Evolutionary conservation across 2,888 invertebrate species (phyloP), one percentile per base, ranked within the genome.

Genomic region (Ischnura elegans): DNA sequence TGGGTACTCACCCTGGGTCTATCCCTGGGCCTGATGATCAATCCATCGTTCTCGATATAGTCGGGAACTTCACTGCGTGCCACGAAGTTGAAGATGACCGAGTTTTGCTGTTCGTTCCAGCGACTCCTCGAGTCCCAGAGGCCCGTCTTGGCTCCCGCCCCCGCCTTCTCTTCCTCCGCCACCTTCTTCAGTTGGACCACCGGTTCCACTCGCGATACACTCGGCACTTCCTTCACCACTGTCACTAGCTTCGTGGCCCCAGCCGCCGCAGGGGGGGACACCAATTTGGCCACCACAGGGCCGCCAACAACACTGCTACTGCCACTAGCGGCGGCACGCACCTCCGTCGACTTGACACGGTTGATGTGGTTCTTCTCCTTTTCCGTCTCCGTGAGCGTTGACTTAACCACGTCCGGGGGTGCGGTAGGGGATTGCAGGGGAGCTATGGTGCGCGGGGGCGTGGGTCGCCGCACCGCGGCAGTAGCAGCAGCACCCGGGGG

Each of bases 11-110:
- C 90, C 61, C 90, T 90, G 4, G 90, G 90, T n/a, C 66, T 55
- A 10, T 90, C 66, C 61, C 90, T 90, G 4, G 90, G 61, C 90
- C 61, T 90, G 51, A 90, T 90, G 93, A 95, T 95, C 25, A 98
- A 97, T 95, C 98, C 98, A 96, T 98, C 98, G 96, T 98, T 98
- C 96, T 98, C 98, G 95, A 99, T 98, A 96, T 99, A 98, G 97
- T 98, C 98, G 93, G 98, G 98, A 95, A 98, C 98, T 36, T 95
- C 98, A 96, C 98, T 98, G 95, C 98, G 97, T 96, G 97, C 97
- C 95, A 98, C 98, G 96, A 98, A 99, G 96, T 98, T 98, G 96
- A 98, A 98, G 94, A 98, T 98, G 96, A 98, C 97, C 51, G 97
- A 97, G 95, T 98, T 97, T 61, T 94, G 94, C 95, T 97, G 97